phyloP scores from a whole-genome alignment of 2,797 vertebrate genomes.

The Catostomus latipinnis region DNA sequence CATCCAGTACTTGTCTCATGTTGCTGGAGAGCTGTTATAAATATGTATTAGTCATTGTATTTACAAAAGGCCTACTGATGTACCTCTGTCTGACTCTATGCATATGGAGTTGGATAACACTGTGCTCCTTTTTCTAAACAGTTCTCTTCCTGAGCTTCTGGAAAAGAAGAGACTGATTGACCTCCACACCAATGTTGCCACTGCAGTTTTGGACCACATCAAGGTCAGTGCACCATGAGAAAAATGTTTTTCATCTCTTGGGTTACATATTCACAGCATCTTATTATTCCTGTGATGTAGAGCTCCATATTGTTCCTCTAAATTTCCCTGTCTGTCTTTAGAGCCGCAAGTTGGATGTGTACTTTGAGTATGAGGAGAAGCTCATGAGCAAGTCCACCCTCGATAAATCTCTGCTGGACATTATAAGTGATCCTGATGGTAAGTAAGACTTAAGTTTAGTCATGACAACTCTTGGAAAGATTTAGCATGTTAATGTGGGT shows the following conservation, averaged over 20 bases:
- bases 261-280: conserved; percentile 45
- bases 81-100: conserved; percentile 7
- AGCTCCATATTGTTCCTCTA: conserved; percentile 22
- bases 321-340: conserved; percentile 68
- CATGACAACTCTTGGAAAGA: no score
- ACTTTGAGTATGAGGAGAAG: conserved; percentile 98
- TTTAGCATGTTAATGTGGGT: no score
- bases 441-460: conserved; percentile 58
- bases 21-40: background rate
- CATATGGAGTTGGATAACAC: conserved; percentile 22
- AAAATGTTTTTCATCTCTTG: conserved; percentile 49
- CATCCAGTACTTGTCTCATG: conserved; percentile 1
- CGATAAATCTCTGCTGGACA: conserved; percentile 95
- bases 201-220: conserved; percentile 96
- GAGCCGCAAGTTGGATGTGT: conserved; percentile 94
- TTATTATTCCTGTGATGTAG: conserved; percentile 29
- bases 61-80: background rate
- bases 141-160: conserved; percentile 95
- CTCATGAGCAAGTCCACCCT: conserved; percentile 97
- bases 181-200: conserved; percentile 97
- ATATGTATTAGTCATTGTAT: conserved; percentile 21
- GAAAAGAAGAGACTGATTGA: conserved; percentile 98
- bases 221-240: conserved; percentile 78
- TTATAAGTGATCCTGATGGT: conserved; percentile 98
- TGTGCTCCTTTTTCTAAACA: conserved; percentile 68